Evolutionary conservation across 1,140 invertebrate species (phyloP).

Genomic region (Hypsibius dujardini): DNA sequence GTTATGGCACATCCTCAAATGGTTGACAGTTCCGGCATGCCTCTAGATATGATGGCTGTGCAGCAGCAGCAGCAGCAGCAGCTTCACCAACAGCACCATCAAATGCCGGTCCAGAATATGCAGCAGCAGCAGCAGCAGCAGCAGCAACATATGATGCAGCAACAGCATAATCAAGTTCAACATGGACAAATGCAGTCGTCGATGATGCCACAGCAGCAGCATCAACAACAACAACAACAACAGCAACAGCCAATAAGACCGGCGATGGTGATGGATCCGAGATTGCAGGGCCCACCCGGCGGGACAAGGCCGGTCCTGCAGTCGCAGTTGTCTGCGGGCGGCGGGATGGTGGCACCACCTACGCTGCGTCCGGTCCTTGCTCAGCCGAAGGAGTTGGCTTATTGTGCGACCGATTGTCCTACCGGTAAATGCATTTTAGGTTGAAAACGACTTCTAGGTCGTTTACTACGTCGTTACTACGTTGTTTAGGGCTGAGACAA

Average conservation of each 20-base stretch:
- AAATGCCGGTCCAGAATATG: neutral
- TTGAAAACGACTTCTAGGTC: too few species aligned
- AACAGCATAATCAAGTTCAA: neutral
- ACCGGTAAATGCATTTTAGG: too few species aligned
- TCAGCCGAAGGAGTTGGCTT: neutral
- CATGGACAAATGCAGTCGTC: neutral
- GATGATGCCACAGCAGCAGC: conserved; percentile 1
- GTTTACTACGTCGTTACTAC: too few species aligned
- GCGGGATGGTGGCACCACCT: neutral
- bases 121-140: neutral
- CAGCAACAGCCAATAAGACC: neutral
- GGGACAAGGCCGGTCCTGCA: neutral
- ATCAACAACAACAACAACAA: neutral
- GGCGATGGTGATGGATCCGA: neutral
- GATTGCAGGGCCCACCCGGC: neutral
- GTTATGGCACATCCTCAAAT: too few species aligned
- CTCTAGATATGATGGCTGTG: neutral
- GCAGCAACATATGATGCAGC: neutral
- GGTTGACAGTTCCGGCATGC: too few species aligned
- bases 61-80: neutral
- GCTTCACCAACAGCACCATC: neutral
- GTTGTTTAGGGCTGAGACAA: too few species aligned
- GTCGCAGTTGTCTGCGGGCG: neutral
- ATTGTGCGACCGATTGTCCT: conserved; percentile 1
- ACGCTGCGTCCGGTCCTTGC: too few species aligned